Evolutionary conservation across 1,140 invertebrate species (phyloP), one percentile per base, ranked within the genome.

Genomic region (Formica selysi): DNA sequence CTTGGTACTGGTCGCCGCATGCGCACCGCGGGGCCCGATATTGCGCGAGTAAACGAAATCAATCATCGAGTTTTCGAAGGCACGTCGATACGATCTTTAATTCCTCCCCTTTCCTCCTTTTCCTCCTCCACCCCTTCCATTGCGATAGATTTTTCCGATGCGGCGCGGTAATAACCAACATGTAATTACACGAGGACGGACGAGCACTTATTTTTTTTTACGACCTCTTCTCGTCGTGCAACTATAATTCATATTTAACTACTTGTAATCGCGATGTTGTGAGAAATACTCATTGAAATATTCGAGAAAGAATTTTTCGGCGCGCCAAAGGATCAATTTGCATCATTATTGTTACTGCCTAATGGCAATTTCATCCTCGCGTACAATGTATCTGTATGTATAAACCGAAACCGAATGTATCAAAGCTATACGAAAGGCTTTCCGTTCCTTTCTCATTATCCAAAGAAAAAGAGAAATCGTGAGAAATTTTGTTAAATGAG

Each of bases 71-170:
- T 73, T 68, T 70, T 73, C 67, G 38, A 36, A 59, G 13, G 6
- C 16, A 6, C 19, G 38, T 54, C 48, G 54, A 81, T 83, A 81
- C 32, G 36, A 80, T 68, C 54, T 81, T 81, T 48, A 73, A 81
- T 81, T 61, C 26, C 10, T 16, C 13, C 3, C 7, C 44, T 4
- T 11, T 11, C 7, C 44, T 2, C 41, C 7, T 7, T 41, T 7
- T 41, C 44, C 44, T 48, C 44, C 13, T 3, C 13, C 44, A 0
- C 13, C 44, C 11, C 44, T 13, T 3, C 3, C 44, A 8, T 0
- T 41, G 26, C 62, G 29, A 2, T 71, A 32, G 26, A 61, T 71
- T 71, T 73, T 73, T 36, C 38, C 38, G 26, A 59, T 41, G 26
- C 36, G 16, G 16, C 65, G 38, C 51, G 26, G n/a, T 44, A 71